phyloP scores from a whole-genome alignment of 2,888 invertebrate species.

The Danaus chrysippus region DNA sequence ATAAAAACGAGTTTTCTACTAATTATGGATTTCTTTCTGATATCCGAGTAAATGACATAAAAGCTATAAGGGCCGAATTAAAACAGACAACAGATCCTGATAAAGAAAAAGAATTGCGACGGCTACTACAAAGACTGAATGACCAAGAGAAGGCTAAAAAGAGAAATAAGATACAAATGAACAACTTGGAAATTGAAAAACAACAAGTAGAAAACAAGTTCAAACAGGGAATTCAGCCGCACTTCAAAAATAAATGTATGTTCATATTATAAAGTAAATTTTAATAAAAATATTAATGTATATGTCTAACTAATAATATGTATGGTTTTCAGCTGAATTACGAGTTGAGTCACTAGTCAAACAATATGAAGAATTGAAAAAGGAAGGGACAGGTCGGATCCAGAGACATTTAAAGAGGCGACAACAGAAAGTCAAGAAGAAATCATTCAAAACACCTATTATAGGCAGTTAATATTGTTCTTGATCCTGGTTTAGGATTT shows the following conservation, averaged over 20 bases:
- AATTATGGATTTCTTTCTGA: conserved; percentile 89
- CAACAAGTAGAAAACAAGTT: conserved; percentile 73
- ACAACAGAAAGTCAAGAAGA: conserved; percentile 84
- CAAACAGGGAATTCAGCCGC: conserved; percentile 84
- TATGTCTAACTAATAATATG: conserved; percentile 2
- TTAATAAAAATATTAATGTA: not conserved
- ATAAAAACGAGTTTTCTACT: conserved; percentile 85
- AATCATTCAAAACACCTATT: conserved; percentile 57
- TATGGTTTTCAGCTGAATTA: conserved; percentile 83
- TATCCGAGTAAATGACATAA: conserved; percentile 84
- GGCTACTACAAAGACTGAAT: conserved; percentile 85
- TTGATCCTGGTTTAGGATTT: too few species aligned
- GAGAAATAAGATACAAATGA: conserved; percentile 75
- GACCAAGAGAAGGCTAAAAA: conserved; percentile 86
- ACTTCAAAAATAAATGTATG: conserved; percentile 78
- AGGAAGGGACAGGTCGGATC: conserved; percentile 84
- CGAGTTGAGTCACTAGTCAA: conserved; percentile 86
- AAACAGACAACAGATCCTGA: conserved; percentile 81
- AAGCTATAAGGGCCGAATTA: conserved; percentile 80
- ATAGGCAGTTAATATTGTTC: conserved; percentile 42
- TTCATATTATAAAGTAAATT: not conserved
- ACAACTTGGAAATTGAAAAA: conserved; percentile 75
- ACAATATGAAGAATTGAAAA: conserved; percentile 89
- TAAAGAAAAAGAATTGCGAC: conserved; percentile 81
- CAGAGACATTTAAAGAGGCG: conserved; percentile 90